Evolutionary conservation across 2,113 vertebrate species (phyloP).

Genomic region (Nymphicus hollandicus): DNA sequence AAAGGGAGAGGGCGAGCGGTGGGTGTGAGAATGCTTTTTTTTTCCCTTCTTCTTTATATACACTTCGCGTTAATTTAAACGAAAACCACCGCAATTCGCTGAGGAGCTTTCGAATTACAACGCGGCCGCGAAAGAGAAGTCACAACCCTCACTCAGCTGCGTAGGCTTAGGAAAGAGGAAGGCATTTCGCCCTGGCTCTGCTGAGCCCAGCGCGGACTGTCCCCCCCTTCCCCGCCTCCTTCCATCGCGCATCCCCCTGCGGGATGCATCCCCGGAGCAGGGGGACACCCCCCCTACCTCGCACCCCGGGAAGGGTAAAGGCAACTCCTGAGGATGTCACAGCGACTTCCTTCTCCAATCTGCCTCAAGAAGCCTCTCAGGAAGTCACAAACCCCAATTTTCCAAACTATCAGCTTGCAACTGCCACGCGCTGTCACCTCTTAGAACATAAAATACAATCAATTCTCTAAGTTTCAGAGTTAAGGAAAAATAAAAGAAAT

Average conservation of each 20-base stretch:
- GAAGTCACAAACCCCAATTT: background rate
- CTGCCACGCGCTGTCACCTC: background rate
- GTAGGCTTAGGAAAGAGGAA: background rate
- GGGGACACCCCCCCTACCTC: background rate
- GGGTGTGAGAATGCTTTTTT: slow-evolving; percentile 7
- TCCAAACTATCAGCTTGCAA: background rate
- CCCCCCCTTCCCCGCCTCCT: background rate
- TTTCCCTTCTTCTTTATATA: background rate
- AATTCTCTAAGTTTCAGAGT: background rate
- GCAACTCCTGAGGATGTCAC: background rate
- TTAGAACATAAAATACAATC: background rate
- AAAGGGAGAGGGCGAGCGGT: slow-evolving; percentile 41
- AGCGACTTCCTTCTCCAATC: background rate
- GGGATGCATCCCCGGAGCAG: background rate
- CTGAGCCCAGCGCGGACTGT: background rate
- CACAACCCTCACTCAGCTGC: background rate
- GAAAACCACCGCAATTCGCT: background rate
- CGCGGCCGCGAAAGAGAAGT: background rate
- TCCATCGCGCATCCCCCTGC: background rate
- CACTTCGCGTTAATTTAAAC: background rate
- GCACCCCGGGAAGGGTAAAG: background rate
- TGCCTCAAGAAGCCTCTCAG: background rate
- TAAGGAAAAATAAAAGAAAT: background rate
- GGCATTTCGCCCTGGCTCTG: background rate
- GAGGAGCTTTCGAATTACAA: background rate